Evolutionary conservation across 2,888 invertebrate genomes (phyloP), one percentile per base, ranked within the genome.

Genomic region (Epiperipatus broadwayi): DNA sequence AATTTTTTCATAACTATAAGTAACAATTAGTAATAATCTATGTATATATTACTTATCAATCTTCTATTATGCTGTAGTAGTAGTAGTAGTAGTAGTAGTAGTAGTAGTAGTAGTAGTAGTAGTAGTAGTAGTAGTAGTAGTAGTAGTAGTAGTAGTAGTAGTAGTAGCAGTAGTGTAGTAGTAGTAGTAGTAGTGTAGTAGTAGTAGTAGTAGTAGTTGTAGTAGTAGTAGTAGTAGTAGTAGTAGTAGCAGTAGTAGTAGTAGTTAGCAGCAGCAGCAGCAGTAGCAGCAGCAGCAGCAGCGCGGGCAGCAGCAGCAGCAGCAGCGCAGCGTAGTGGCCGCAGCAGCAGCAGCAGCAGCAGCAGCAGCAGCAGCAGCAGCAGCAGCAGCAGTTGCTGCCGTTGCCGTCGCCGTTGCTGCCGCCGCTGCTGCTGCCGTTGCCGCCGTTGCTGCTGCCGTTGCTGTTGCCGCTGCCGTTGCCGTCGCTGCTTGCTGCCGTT

Each of bases 391-490:
- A 8, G 4, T 12, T 33, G 3, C 20, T 16, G 4, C 14, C 15
- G 29, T 29, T 16, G 5, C 14, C 14, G 8, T 25, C 25, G 8
- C n/a, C 10, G 25, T 25, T n/a, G 10, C 10, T 8, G 10, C n/a
- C 25, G 25, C 25, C 25, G 25, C 25, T 25, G 25, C 25, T n/a
- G n/a, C n/a, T 25, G 29, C 29, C 29, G 29, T 16, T 29, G 29
- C 29, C 5, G 4, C 14, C 29, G 5, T 14, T 16, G 3, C 25
- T 25, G 25, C 15, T 5, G 29, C 3, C 5, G 5, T 29, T 29
- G 29, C 5, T 3, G 5, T 4, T 16, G 5, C 14, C 29, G 29
- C 29, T 16, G 29, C 3, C 15, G 5, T 16, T 29, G 14, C 15
- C 29, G 5, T 15, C 14, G 29, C 14, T n/a, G n/a, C n/a, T n/a